Base-by-base conservation (phyloP, 2,113 vertebrate genomes). In the Tetrax tetrax region DNA sequence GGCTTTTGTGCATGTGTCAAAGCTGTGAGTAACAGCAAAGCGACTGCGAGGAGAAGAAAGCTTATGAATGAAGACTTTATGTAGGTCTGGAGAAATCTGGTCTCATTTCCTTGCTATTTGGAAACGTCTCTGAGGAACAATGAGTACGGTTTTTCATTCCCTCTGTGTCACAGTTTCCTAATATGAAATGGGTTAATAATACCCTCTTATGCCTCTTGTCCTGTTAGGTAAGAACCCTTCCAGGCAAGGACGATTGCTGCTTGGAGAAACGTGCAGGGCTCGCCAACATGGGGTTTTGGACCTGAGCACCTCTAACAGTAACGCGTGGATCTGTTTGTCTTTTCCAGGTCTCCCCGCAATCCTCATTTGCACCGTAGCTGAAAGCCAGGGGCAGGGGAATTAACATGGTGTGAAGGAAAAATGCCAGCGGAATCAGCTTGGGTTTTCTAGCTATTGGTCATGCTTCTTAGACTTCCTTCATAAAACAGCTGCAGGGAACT, bases 401-500 rank as follows among this genome's bases (percentile, higher is more conserved):
- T 54, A 96, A 72, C 12, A 6, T 0, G 1, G 56, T 47, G 89
- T n/a, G 89, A 91, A 82, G 43, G 66, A 37, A 76, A 95, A 95
- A 80, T 2, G 31, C 74, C 82, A 9, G 19, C 21, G 87, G 89
- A 65, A 87, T 53, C 87, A 37, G 50, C 45, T 94, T 31, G 82
- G 87, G 38, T 79, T 96, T 93, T 87, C 87, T 68, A 65, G 61
- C 63, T n/a, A 6, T 71, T 48, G 91, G 94, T 93, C 81, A 84
- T 57, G 74, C 74, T 20, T 71, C 86, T 83, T 53, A 54, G 51
- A 47, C 75, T 90, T 91, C 87, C 94, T 61, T 68, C 74, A 65
- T 37, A 47, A 90, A 95, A 88, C 92, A 96, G 91, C 91, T 93
- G 91, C 82, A 83, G 70, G 83, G 87, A 94, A 51, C 74, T 77